Evolutionary conservation across 92 coral and sea anemone species (phyloP).

Genomic region (Phenganax subtilis): DNA sequence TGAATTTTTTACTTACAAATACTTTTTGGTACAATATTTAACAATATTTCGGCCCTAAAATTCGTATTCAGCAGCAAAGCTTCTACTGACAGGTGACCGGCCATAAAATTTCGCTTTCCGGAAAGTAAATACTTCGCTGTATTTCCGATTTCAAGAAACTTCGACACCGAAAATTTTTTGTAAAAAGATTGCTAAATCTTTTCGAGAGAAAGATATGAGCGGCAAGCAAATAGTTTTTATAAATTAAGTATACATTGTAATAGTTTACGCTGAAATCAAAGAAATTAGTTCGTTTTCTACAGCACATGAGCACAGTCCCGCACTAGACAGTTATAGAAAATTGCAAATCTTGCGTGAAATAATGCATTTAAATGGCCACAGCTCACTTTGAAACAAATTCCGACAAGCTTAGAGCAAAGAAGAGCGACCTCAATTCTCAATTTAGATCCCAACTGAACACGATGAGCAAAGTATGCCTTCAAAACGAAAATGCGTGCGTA

Average conservation of each 20-base stretch:
- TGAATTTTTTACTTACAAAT: too few species aligned
- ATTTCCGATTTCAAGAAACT: conserved; percentile 1
- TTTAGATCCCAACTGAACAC: conserved; percentile 5
- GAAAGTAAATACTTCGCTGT: neutral
- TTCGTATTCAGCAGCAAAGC: neutral
- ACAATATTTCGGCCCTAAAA: neutral
- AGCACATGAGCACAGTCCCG: neutral
- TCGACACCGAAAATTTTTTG: neutral
- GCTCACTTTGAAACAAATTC: neutral
- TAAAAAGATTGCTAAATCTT: neutral
- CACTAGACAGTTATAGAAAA: neutral
- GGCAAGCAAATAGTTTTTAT: neutral
- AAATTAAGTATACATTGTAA: neutral
- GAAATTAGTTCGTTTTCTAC: neutral
- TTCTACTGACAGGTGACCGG: conserved; percentile 22
- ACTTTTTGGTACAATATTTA: neutral
- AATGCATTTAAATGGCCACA: neutral
- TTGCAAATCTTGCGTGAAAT: neutral
- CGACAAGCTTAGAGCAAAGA: neutral
- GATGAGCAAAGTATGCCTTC: neutral
- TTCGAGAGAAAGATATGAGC: neutral
- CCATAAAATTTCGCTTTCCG: neutral
- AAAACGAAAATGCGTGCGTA: conserved; percentile 17
- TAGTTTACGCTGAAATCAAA: conserved; percentile 1
- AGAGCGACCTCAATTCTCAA: neutral